Conservation (phyloP, 2,797 vertebrate genomes). For the Amblyraja radiata region DNA sequence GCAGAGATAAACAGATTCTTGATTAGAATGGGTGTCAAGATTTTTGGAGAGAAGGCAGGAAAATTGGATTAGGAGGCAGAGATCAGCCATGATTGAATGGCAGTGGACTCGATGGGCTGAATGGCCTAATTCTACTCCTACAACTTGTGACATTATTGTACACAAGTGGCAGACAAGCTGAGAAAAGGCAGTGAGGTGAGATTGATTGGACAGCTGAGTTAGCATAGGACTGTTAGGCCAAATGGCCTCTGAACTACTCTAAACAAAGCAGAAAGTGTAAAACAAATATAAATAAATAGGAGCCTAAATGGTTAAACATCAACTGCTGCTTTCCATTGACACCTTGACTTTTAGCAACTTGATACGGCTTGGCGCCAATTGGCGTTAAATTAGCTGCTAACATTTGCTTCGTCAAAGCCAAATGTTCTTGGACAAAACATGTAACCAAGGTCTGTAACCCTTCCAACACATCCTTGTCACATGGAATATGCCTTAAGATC, state of each 20-base stretch:
- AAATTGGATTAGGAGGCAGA: too few relatives aligned
- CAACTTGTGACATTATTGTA: too few relatives aligned
- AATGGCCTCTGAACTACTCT: neutral
- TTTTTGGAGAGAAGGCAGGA: too few relatives aligned
- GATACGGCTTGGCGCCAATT: neutral
- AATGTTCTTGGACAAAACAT: neutral
- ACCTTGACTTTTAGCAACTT: neutral
- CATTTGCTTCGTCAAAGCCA: constrained; percentile 14
- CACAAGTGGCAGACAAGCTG: too few relatives aligned
- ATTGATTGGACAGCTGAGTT: neutral
- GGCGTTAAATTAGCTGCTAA: constrained; percentile 24
- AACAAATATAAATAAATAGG: neutral
- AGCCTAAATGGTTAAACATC: neutral
- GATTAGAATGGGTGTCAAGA: too few relatives aligned
- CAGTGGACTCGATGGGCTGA: too few relatives aligned
- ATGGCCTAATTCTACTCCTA: too few relatives aligned
- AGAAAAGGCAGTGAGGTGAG: neutral
- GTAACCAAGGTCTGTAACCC: neutral
- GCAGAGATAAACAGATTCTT: too few relatives aligned
- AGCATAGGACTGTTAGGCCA: neutral
- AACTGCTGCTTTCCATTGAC: constrained; percentile 1
- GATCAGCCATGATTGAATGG: too few relatives aligned
- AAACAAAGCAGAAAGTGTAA: neutral
- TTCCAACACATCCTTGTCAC: neutral
- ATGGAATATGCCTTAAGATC: neutral